A percentile compares a stretch with the other conserved stretches of the same genome.
These are phyloP conservation scores for Neoarius graeffei DNA, from an alignment of 2,113 vertebrate genomes.

Conservation along the genomic window DNA sequence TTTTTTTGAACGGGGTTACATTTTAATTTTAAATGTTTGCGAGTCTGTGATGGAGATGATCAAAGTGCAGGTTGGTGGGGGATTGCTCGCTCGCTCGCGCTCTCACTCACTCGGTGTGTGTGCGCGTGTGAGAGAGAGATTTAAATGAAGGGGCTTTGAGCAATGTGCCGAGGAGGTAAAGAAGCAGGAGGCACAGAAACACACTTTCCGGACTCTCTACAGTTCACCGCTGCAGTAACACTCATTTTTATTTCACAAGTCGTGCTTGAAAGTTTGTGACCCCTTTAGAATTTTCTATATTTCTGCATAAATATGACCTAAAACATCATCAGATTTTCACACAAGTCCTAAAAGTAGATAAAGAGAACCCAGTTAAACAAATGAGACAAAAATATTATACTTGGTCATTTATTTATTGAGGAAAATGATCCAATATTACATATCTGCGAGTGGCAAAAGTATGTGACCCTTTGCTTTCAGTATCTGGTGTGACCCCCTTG, in stretches of 20 bases:
- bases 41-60: conserved; percentile 70
- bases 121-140: conserved; percentile 11
- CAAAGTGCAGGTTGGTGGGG: conserved; percentile 68
- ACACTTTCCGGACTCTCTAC: not conserved
- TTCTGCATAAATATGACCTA: too few species aligned
- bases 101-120: not conserved
- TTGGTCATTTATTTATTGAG: too few species aligned
- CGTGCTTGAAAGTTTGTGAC: too few species aligned
- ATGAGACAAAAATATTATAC: too few species aligned
- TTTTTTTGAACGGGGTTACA: conserved; percentile 60
- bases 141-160: conserved; percentile 37
- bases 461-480: too few species aligned
- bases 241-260: not conserved
- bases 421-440: too few species aligned
- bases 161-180: not conserved
- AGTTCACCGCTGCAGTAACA: not conserved
- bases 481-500: too few species aligned
- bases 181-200: not conserved
- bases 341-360: too few species aligned
- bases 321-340: too few species aligned
- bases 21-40: conserved; percentile 78
- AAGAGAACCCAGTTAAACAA: too few species aligned
- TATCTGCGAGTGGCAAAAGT: too few species aligned
- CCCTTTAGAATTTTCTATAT: too few species aligned
- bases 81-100: conserved; percentile 42